These are phyloP conservation scores for Hydraecia micacea DNA, from an alignment of 2,888 invertebrate species.

Conservation along the genomic window DNA sequence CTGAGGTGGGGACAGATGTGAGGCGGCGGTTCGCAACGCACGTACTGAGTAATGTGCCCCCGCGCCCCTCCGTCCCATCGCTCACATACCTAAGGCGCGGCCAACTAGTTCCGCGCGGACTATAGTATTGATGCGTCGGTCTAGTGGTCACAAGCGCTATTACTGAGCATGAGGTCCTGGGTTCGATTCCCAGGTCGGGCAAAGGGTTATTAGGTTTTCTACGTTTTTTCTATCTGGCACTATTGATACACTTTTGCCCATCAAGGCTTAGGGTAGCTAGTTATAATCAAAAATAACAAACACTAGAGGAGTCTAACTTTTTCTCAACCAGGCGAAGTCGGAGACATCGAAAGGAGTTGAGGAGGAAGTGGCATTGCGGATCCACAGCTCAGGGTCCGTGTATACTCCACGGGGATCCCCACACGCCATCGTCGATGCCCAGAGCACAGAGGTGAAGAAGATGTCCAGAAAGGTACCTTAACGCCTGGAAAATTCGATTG, in stretches of 20 bases:
- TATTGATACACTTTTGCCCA: too few relatives aligned
- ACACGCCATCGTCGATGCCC: slow-evolving; percentile 75
- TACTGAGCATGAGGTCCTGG: too few relatives aligned
- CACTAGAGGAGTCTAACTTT: neutral
- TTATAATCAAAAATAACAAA: neutral
- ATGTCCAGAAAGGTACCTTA: slow-evolving; percentile 83
- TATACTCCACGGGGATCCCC: slow-evolving; percentile 81
- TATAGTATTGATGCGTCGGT: too few relatives aligned
- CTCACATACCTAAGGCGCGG: too few relatives aligned
- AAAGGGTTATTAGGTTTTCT: neutral
- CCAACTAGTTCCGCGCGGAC: too few relatives aligned
- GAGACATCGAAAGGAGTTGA: slow-evolving; percentile 78
- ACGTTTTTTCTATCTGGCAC: neutral
- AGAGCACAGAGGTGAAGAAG: slow-evolving; percentile 78
- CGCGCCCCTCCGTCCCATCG: too few relatives aligned
- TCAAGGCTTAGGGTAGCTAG: too few relatives aligned
- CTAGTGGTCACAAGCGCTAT: too few relatives aligned
- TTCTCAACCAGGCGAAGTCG: slow-evolving; percentile 76
- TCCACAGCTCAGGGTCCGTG: slow-evolving; percentile 82
- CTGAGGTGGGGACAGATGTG: too few relatives aligned
- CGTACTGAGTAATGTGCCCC: too few relatives aligned
- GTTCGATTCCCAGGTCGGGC: neutral
- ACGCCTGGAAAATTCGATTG: neutral
- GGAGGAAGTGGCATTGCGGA: slow-evolving; percentile 82
- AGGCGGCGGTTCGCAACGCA: too few relatives aligned